Evolutionary conservation across 2,888 invertebrate species (phyloP).

Genomic region (Eurois occulta): DNA sequence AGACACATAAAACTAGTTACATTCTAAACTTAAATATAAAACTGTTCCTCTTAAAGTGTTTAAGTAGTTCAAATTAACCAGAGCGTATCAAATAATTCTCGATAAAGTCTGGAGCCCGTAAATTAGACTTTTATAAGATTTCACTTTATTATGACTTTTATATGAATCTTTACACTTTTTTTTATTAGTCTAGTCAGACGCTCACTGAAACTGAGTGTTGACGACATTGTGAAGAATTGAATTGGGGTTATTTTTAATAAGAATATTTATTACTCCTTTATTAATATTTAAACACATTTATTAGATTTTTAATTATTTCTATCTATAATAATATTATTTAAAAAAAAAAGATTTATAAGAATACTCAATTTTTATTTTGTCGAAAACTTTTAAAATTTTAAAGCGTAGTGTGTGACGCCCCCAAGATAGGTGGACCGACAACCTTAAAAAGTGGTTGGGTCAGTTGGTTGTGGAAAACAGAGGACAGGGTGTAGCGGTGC

Average conservation of each 20-base stretch:
- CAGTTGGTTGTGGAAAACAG: neutral
- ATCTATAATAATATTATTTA: too few species aligned
- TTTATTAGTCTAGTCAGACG: conserved; percentile 34
- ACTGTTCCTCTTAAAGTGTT: conserved; percentile 13
- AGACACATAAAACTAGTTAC: conserved; percentile 18
- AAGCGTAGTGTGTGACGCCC: neutral
- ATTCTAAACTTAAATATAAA: conserved; percentile 18
- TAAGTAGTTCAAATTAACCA: conserved; percentile 50
- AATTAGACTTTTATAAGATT: conserved; percentile 57
- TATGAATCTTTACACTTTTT: conserved; percentile 32
- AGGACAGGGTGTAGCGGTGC: neutral
- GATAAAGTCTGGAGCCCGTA: conserved; percentile 42
- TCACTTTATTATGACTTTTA: too few species aligned
- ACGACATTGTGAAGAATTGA: neutral
- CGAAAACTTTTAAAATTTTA: neutral
- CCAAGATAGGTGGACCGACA: neutral
- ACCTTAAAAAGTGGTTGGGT: neutral
- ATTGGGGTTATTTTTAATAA: neutral
- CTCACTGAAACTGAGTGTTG: neutral
- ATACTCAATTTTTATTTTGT: neutral
- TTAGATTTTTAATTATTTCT: too few species aligned
- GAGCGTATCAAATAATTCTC: conserved; percentile 60
- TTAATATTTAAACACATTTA: too few species aligned
- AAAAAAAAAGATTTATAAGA: neutral
- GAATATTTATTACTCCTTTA: neutral